Conservation (phyloP, 2,113 vertebrate genomes). For the Archilochus colubris region DNA sequence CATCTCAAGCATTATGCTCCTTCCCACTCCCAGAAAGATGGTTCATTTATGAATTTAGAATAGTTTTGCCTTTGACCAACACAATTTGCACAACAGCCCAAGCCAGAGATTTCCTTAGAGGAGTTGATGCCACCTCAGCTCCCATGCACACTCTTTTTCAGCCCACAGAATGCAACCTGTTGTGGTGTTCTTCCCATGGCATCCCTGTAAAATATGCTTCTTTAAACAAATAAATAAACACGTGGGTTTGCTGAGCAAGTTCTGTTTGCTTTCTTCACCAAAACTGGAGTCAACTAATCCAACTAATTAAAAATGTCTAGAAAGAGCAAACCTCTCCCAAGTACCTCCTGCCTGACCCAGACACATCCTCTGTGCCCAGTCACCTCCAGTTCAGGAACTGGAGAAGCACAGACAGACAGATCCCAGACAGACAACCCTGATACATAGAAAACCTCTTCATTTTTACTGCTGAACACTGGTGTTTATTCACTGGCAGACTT, state of each 20-base stretch:
- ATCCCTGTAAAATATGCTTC: slow-evolving; percentile 30
- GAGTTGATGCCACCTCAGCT: not conserved
- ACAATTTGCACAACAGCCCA: not conserved
- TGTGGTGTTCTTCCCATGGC: slow-evolving; percentile 12
- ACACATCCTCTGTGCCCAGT: too few species aligned
- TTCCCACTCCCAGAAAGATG: not conserved
- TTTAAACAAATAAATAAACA: slow-evolving; percentile 38
- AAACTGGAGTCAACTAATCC: not conserved
- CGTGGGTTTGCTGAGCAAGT: slow-evolving; percentile 43
- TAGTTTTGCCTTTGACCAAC: not conserved
- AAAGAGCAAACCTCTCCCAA: not conserved
- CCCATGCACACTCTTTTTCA: not conserved
- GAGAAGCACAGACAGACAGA: not conserved
- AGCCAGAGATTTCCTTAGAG: not conserved
- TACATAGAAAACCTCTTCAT: not conserved
- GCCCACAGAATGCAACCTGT: not conserved
- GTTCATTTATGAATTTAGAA: not conserved
- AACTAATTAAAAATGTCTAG: not conserved
- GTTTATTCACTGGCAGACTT: not conserved
- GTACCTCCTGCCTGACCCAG: too few species aligned
- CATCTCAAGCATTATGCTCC: not conserved
- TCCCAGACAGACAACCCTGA: not conserved
- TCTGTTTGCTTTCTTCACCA: slow-evolving; percentile 20
- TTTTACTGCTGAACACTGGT: not conserved
- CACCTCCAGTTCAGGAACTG: not conserved